Base-by-base conservation (phyloP, 2,888 invertebrate species). In the Mesochorus sp. region DNA sequence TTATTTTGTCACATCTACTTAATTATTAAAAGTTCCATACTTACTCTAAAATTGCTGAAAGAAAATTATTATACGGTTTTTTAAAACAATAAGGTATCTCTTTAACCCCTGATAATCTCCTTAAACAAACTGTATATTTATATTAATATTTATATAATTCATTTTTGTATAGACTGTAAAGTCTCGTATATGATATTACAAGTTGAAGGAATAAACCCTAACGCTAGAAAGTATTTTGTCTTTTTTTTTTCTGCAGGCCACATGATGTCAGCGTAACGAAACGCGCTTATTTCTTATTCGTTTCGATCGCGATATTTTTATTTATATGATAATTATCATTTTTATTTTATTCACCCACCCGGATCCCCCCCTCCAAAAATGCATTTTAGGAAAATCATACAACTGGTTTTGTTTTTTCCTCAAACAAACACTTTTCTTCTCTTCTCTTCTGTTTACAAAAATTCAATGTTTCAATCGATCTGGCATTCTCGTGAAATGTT, bases 121-220 rank as follows among this genome's bases (percentile, higher is more conserved):
- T 39, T 31, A 19, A 67, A 67, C 57, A n/a, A 24, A 42, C 62
- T 77, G 68, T 72, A 39, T 62, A 51, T 64, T 5, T 21, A 66
- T 66, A 24, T 66, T 28, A 31, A 21, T 53, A 42, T 66, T 51
- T 51, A 37, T 51, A 2, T 51, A 24, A 44, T n/a, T n/a, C n/a
- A 14, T 51, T 8, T 26, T 24, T 70, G 39, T 57, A 31, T 62
- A 72, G 8, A 37, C 31, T 8, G 3, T 77, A 77, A 73, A 77
- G 62, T 73, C 57, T 77, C 68, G 26, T 72, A 64, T 26, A n/a
- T n/a, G 34, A 72, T 68, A 55, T 71, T 42, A 57, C 53, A 72
- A 49, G 53, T 21, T 39, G 57, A 74, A 53, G 44, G 44, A 78
- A 64, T 70, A 78, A 66, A 78, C 34, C n/a, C 51, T 78, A 78